phyloP scores from a whole-genome alignment of 2,888 invertebrate genomes.

The Ferrisia virgata region DNA sequence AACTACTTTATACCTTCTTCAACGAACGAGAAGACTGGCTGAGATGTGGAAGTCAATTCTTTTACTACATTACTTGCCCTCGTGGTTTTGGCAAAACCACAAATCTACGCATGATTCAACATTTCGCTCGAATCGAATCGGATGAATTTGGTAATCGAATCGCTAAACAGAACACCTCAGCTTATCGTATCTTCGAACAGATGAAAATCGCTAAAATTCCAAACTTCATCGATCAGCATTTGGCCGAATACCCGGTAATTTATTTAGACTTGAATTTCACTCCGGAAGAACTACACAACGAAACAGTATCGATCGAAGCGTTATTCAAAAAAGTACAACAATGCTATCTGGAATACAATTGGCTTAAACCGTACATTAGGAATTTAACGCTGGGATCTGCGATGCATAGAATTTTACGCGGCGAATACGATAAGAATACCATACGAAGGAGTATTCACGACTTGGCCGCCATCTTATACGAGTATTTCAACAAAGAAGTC shows the following conservation, averaged over 20 bases:
- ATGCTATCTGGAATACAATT: background rate
- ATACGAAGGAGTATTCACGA: background rate
- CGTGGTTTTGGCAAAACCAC: background rate
- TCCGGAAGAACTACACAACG: background rate
- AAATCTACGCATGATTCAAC: background rate
- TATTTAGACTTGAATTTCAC: background rate
- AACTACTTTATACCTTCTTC: background rate
- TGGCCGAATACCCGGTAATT: background rate
- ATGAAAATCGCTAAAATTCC: background rate
- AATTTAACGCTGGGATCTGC: background rate
- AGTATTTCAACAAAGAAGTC: background rate
- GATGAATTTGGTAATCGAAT: background rate
- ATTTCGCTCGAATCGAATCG: background rate
- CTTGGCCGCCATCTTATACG: background rate
- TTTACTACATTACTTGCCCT: background rate
- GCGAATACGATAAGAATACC: background rate
- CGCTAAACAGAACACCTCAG: background rate
- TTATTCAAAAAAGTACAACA: background rate
- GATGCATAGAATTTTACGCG: background rate
- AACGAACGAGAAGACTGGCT: background rate
- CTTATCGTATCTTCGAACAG: background rate
- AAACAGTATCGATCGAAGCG: background rate
- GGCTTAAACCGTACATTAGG: background rate
- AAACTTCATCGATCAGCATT: background rate
- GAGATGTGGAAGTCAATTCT: background rate